phyloP scores from a whole-genome alignment of 2,113 vertebrate genomes.

The Boulengerochromis microlepis region DNA sequence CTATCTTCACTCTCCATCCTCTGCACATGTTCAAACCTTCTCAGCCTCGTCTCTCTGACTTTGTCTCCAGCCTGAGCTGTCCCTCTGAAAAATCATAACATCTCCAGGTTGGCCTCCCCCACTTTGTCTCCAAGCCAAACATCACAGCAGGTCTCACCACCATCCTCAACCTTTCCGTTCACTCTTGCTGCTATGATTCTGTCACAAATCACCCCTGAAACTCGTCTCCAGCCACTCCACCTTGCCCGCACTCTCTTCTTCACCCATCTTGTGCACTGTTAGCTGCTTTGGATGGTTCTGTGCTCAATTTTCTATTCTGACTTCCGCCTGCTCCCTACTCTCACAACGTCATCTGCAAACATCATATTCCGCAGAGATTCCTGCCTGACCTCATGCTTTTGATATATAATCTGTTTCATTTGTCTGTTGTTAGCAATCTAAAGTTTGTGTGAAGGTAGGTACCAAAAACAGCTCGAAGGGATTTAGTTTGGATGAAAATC shows the following conservation, averaged over 20 bases:
- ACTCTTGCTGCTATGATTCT: background rate
- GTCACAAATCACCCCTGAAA: background rate
- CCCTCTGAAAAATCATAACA: background rate
- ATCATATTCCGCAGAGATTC: rapidly evolving
- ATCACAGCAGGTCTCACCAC: background rate
- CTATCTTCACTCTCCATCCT: background rate
- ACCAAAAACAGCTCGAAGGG: background rate
- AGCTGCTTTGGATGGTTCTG: background rate
- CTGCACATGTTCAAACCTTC: background rate
- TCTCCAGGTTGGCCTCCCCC: background rate
- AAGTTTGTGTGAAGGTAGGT: background rate
- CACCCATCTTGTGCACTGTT: background rate
- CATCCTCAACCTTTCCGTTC: rapidly evolving
- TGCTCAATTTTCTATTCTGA: background rate
- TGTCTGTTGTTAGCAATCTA: background rate
- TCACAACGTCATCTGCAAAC: background rate
- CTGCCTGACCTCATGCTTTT: rapidly evolving
- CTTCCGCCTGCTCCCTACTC: rapidly evolving
- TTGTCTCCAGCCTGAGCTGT: background rate
- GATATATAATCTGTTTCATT: background rate
- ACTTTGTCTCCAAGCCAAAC: background rate
- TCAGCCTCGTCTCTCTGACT: background rate
- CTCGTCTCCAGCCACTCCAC: background rate
- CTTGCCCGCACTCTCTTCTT: background rate
- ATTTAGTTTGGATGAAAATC: background rate